These are phyloP conservation scores for Trinorchestia longiramus DNA, from an alignment of 1,140 invertebrate species.

Conservation along the genomic window DNA sequence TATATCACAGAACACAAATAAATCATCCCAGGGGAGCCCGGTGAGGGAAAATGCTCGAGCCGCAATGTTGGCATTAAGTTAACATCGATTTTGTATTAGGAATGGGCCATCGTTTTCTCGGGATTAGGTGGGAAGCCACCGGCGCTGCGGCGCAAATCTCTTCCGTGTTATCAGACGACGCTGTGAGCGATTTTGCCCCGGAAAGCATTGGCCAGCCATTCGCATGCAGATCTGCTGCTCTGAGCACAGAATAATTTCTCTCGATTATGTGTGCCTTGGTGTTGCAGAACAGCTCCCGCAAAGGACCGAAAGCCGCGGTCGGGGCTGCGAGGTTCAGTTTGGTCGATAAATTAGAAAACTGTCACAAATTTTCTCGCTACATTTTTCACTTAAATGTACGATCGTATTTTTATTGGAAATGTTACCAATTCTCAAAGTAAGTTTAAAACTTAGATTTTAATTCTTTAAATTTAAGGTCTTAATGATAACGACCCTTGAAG, in stretches of 20 bases:
- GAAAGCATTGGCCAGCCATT: background rate
- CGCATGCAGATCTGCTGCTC: background rate
- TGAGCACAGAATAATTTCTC: background rate
- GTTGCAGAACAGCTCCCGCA: background rate
- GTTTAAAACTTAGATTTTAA: too few species aligned
- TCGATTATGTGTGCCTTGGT: background rate
- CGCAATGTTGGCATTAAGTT: background rate
- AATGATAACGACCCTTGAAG: too few species aligned
- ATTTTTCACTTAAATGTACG: too few species aligned
- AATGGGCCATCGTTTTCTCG: background rate
- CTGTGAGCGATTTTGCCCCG: background rate
- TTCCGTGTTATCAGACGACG: background rate
- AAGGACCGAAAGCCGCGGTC: background rate
- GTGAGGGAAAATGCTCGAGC: background rate
- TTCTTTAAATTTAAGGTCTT: too few species aligned
- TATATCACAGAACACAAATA: background rate
- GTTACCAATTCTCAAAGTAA: too few species aligned
- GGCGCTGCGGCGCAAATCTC: background rate
- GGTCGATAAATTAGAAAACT: background rate
- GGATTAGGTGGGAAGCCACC: background rate
- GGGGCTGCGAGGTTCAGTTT: background rate
- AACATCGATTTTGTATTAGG: background rate
- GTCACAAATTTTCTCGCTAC: background rate
- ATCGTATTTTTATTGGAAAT: too few species aligned
- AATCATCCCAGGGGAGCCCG: background rate